Base-by-base conservation (phyloP, 2,113 vertebrate genomes). In the Oxyruncus cristatus region DNA sequence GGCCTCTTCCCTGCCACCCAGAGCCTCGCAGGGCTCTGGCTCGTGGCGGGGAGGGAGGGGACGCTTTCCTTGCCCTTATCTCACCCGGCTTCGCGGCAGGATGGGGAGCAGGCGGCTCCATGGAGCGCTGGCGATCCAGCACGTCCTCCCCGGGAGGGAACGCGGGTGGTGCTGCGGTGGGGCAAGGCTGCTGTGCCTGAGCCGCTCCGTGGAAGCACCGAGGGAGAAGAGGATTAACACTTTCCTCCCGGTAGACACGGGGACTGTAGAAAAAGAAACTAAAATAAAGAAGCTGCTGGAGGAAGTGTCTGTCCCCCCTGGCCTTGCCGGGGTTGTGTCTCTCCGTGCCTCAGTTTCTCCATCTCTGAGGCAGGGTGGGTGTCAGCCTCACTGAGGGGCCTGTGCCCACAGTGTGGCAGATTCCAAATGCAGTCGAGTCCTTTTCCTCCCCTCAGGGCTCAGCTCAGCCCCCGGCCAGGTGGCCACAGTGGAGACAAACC, bases 321-420 rank as follows among this genome's bases (percentile, higher is more conserved):
- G 13, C 49, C 39, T 17, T 0, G 0, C 3, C 15, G 0, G 1
- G 28, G 11, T 8, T 2, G 19, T 1, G 0, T 27, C 4, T 9
- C 28, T 41, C 63, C 0, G 1, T 56, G 49, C 70, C 66, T 95
- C 61, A 22, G 81, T 75, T 93, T 92, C 71, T 70, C 74, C 30
- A 2, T n/a, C 61, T 8, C 33, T 5, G 11, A 62, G 53, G 47
- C 20, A 13, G 32, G 46, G 14, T 0, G 0, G 24, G 16, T 6
- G 6, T 33, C 47, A 58, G 39, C 28, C 24, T 56, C 12, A 3
- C n/a, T 12, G 0, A 47, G 49, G 61, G 32, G 3, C 14, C 49
- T 30, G 32, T 9, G n/a, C 19, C 70, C 22, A 3, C 0, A 4
- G 61, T 56, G 70, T 1, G 41, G 30, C 35, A 59, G 53, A 19